Conservation (phyloP, 2,888 invertebrate species). For the Tinea semifulvella region DNA sequence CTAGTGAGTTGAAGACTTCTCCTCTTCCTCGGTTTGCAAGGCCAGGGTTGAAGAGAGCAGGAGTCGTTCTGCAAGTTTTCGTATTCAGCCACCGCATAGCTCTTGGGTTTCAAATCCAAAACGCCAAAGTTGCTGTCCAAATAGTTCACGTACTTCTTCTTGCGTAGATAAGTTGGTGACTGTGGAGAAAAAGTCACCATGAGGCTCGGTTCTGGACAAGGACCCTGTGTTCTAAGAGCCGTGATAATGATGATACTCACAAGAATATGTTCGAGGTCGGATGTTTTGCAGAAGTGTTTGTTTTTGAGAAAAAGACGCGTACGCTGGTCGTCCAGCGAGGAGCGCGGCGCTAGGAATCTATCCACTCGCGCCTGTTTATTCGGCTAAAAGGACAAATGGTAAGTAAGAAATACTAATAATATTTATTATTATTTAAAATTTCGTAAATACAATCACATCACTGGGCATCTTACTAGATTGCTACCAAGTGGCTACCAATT, state of each 20-base stretch:
- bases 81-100: constrained; percentile 12
- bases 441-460: too few relatives aligned
- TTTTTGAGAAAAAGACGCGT: constrained; percentile 24
- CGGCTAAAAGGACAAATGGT: too few relatives aligned
- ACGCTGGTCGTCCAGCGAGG: constrained; percentile 32
- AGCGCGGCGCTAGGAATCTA: constrained; percentile 46
- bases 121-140: constrained; percentile 40
- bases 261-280: neutral
- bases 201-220: neutral
- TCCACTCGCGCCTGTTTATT: constrained; percentile 38
- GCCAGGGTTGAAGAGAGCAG: constrained; percentile 36
- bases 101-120: constrained; percentile 23
- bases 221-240: too few relatives aligned
- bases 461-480: too few relatives aligned
- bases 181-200: constrained; percentile 21
- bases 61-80: constrained; percentile 18
- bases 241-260: too few relatives aligned
- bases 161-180: constrained; percentile 33
- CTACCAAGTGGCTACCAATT: too few relatives aligned
- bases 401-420: too few relatives aligned
- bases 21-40: constrained; percentile 41
- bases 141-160: constrained; percentile 34
- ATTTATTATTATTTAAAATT: too few relatives aligned
- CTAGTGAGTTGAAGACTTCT: constrained; percentile 40
- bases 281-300: constrained; percentile 20